Evolutionary conservation across 2,113 vertebrate species (phyloP), one percentile per base, ranked within the genome.

Genomic region (Psittacara wagleri): DNA sequence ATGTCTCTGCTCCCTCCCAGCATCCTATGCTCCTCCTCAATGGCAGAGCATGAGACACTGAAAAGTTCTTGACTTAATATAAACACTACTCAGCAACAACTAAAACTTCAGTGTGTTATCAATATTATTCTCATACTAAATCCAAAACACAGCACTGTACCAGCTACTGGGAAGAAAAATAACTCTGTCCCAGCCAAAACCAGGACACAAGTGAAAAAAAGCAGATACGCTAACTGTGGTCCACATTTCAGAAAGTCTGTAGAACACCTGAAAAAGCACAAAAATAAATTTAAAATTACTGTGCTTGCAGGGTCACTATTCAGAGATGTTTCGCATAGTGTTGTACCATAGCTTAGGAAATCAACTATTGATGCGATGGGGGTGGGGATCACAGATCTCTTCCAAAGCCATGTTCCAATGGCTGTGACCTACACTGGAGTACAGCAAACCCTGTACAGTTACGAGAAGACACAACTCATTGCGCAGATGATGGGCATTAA

Each of bases 341-440:
- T 10, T 70, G 54, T 28, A 49, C n/a, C 28, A 44, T 0, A 84
- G 19, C 15, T 61, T 14, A 62, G 17, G 31, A 92, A 77, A 57
- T 14, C 19, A 49, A 5, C 31, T 41, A 7, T 0, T 68, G 57
- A 5, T 39, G 39, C 1, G 4, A 5, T 0, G 12, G 31, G 3
- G 9, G 57, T 23, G 13, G 27, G 11, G 9, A 48, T 43, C 15
- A 35, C 29, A 80, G 61, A 19, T 37, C 51, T n/a, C 19, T 74
- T 46, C 17, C 67, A 76, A 75, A 93, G 51, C 23, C 39, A 2
- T 3, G 7, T 59, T 70, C 64, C 55, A 69, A 2, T 12, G 33
- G 3, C 57, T 24, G 23, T n/a, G 63, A 54, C 33, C 83, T 28
- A 49, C 55, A 37, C 37, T 52, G 46, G 68, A 29, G 25, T 3